These are phyloP conservation scores for Apus apus DNA, from an alignment of 2,113 vertebrate genomes.

Conservation along the genomic window DNA sequence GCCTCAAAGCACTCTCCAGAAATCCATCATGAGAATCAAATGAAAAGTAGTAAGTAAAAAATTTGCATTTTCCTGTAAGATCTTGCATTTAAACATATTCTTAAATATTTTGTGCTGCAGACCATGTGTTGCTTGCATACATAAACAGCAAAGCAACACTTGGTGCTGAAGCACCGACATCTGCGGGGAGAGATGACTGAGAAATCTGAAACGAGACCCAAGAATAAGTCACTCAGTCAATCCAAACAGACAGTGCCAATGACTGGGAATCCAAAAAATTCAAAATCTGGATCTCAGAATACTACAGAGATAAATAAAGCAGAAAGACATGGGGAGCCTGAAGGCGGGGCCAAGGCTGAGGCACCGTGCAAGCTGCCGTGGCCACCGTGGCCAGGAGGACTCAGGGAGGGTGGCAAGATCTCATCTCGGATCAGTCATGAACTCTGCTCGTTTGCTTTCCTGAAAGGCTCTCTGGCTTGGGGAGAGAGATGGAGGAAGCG, in stretches of 20 bases:
- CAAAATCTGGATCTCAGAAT: neutral
- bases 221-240: neutral
- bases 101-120: constrained; percentile 23
- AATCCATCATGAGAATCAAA: constrained; percentile 29
- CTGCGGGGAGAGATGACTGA: neutral
- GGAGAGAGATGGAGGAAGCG: neutral
- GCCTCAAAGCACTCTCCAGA: constrained; percentile 20
- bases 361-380: no score
- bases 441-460: neutral
- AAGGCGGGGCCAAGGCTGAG: neutral
- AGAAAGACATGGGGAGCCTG: neutral
- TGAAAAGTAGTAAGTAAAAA: neutral
- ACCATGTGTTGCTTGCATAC: neutral
- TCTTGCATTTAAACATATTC: constrained; percentile 21
- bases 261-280: neutral
- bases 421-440: neutral
- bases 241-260: neutral
- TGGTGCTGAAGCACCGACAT: constrained; percentile 16
- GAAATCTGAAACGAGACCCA: neutral
- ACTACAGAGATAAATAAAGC: neutral
- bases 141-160: constrained; percentile 11
- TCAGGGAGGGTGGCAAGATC: rapidly evolving
- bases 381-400: rapidly evolving
- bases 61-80: constrained; percentile 49
- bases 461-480: neutral